Conservation (phyloP, 1,140 invertebrate genomes). For the Teleopsis dalmanni region DNA sequence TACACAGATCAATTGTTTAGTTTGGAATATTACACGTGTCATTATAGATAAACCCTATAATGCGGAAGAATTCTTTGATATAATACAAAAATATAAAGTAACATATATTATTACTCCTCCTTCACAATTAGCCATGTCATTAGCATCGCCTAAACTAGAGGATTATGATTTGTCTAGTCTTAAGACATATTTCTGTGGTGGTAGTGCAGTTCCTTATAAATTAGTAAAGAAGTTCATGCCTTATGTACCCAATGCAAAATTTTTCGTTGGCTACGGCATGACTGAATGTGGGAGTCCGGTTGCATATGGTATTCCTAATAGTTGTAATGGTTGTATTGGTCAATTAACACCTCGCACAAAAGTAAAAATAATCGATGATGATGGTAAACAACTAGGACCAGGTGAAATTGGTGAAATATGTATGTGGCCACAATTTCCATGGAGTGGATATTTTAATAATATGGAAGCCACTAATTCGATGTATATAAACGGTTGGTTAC, state of each 20-base stretch:
- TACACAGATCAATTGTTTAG: not conserved
- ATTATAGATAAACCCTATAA: constrained; percentile 3
- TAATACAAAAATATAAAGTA: constrained; percentile 11
- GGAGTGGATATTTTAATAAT: constrained; percentile 29
- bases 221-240: not conserved
- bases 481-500: constrained; percentile 49
- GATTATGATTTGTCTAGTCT: not conserved
- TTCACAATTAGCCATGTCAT: constrained; percentile 6
- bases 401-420: constrained; percentile 16
- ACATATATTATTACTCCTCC: constrained; percentile 7
- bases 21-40: constrained; percentile 3
- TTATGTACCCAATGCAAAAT: not conserved
- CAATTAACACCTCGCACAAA: not conserved
- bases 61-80: constrained; percentile 5
- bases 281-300: constrained; percentile 1
- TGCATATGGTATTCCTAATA: not conserved
- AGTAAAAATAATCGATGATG: constrained; percentile 29
- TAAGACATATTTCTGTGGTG: not conserved
- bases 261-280: constrained; percentile 4
- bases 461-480: constrained; percentile 6
- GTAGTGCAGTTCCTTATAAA: not conserved
- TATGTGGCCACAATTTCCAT: not conserved
- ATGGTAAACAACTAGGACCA: constrained; percentile 9
- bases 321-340: not conserved
- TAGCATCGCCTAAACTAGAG: constrained; percentile 1